Percentiles rank a stretch among this genome's conserved stretches.
These are phyloP conservation scores for Budorcas taxicolor DNA, from an alignment of 2,113 vertebrate genomes.

Conservation along the genomic window DNA sequence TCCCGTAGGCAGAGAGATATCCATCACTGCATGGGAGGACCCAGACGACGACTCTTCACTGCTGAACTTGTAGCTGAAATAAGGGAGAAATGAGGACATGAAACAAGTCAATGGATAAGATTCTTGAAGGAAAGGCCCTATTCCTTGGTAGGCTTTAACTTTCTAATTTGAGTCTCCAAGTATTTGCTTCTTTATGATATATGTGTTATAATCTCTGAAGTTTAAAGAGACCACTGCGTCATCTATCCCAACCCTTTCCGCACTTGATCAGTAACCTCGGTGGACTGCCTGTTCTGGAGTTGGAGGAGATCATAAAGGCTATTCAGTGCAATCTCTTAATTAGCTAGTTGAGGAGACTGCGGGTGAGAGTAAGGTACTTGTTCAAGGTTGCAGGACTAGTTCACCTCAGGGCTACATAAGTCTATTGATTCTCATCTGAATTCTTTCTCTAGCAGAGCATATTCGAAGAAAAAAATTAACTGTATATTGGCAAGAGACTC, in stretches of 20 bases:
- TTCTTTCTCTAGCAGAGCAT: not conserved
- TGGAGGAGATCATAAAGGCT: not conserved
- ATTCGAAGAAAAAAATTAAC: not conserved
- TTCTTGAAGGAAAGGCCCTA: not conserved
- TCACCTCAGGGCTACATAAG: not conserved
- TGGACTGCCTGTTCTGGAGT: not conserved
- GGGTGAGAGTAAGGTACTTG: not conserved
- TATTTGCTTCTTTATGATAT: not conserved
- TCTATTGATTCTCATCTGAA: not conserved
- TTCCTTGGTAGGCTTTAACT: not conserved
- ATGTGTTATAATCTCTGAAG: not conserved
- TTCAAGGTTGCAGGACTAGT: not conserved
- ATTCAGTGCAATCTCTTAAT: not conserved
- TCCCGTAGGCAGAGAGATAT: constrained; percentile 90
- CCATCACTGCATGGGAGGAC: constrained; percentile 89
- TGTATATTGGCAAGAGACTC: not conserved
- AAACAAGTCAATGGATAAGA: not conserved
- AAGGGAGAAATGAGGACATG: not conserved
- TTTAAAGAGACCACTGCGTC: not conserved
- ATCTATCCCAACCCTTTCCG: not conserved
- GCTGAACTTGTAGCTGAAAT: constrained; percentile 83
- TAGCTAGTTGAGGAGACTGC: not conserved
- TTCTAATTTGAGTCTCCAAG: not conserved
- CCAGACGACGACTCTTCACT: constrained; percentile 73
- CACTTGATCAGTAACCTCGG: not conserved